A percentile compares a stretch with the other conserved stretches of the same genome.
Evolutionary conservation across 1,140 invertebrate species (phyloP).

Genomic region (Caenorhabditis latens): DNA sequence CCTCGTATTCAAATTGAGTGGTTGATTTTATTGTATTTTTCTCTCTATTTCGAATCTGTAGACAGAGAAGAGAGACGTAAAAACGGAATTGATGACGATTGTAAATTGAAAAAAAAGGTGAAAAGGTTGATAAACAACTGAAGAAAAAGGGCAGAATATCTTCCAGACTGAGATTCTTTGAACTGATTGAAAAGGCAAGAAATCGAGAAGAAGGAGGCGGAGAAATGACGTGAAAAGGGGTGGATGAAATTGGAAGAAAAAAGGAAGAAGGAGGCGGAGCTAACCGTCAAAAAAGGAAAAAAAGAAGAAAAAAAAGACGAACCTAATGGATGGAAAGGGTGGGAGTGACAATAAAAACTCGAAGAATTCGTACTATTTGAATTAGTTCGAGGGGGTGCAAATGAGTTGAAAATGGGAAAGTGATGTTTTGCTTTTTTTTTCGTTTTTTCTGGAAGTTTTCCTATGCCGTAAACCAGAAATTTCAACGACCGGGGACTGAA

Average conservation of each 20-base stretch:
- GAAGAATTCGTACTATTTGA: conserved; percentile 1
- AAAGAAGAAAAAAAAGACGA: background rate
- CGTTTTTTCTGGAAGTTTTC: background rate
- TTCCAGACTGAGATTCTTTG: background rate
- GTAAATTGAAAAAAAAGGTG: background rate
- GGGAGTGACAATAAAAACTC: background rate
- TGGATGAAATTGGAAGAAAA: conserved; percentile 14
- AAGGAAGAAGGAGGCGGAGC: conserved; percentile 4
- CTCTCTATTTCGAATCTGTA: background rate
- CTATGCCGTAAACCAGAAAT: background rate
- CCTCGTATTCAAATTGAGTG: conserved; percentile 3
- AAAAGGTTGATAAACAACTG: too few relatives aligned
- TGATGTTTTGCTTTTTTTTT: background rate
- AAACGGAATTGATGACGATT: background rate
- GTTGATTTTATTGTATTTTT: background rate
- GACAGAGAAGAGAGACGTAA: background rate
- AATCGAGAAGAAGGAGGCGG: background rate
- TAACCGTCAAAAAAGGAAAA: background rate
- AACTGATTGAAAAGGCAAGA: background rate
- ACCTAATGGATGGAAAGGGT: background rate
- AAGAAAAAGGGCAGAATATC: background rate
- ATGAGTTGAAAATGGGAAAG: background rate
- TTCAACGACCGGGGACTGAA: background rate
- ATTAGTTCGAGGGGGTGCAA: background rate
- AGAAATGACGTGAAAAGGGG: background rate